These are phyloP conservation scores for Pachliopta kotzebuea DNA, from an alignment of 2,888 invertebrate genomes.

Conservation along the genomic window DNA sequence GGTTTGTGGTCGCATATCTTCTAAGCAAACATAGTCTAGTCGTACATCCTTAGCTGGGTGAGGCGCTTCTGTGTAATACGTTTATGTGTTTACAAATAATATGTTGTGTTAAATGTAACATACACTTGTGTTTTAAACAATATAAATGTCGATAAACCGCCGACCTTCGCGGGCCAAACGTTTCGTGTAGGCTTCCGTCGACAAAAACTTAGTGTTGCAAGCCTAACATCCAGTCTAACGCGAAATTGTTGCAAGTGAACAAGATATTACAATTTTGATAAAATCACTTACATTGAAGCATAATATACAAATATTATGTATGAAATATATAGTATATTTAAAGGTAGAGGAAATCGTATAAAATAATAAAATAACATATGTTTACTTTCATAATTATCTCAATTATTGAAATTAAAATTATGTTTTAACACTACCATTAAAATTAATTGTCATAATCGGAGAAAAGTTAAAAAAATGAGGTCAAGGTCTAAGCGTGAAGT, in stretches of 20 bases:
- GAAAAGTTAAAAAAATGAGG: constrained; percentile 13
- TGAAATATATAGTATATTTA: too few species aligned
- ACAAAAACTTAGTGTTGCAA: constrained; percentile 39
- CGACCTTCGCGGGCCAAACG: constrained; percentile 37
- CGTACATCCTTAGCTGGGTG: too few species aligned
- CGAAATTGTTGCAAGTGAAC: constrained; percentile 8
- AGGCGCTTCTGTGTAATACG: too few species aligned
- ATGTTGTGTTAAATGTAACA: neutral
- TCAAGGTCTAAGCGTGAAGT: constrained; percentile 14
- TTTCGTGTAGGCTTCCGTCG: constrained; percentile 43
- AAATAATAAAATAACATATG: too few species aligned
- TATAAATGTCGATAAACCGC: constrained; percentile 27
- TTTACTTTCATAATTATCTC: neutral
- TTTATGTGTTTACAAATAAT: neutral
- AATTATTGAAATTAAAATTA: neutral
- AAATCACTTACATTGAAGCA: neutral
- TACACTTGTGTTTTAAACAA: constrained; percentile 14
- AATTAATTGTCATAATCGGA: constrained; percentile 5
- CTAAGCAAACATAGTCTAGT: too few species aligned
- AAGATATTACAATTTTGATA: neutral
- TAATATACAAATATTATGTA: neutral
- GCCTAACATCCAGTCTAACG: constrained; percentile 28
- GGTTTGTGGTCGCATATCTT: too few species aligned
- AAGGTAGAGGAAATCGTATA: too few species aligned
- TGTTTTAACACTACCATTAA: neutral